phyloP scores from a whole-genome alignment of 2,797 vertebrate genomes.

The Syngnathus acus region DNA sequence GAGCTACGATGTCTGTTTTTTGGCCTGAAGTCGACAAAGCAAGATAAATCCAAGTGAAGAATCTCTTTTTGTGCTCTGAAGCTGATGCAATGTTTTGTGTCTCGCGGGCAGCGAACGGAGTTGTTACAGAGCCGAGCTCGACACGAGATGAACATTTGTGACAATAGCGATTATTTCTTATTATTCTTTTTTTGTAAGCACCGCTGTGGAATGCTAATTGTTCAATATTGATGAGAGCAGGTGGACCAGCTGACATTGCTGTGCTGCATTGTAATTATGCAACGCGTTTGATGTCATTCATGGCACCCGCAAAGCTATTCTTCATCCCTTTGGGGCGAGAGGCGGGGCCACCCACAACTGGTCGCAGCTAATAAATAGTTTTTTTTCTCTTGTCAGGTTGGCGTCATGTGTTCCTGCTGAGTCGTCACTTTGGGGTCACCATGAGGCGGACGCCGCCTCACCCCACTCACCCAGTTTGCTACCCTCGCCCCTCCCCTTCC shows the following conservation, averaged over 20 bases:
- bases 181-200: too few relatives aligned
- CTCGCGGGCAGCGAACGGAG: not conserved
- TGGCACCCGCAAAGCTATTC: too few relatives aligned
- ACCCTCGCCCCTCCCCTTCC: conserved; percentile 52
- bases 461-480: conserved; percentile 36
- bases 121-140: not conserved
- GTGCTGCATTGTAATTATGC: too few relatives aligned
- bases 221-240: too few relatives aligned
- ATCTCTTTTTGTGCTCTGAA: conserved; percentile 26
- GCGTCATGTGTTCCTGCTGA: conserved; percentile 72
- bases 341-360: not conserved
- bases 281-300: too few relatives aligned
- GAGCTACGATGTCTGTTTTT: not conserved
- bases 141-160: not conserved
- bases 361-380: not conserved
- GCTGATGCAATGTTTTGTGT: not conserved
- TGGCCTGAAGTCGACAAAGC: not conserved
- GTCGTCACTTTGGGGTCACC: conserved; percentile 48
- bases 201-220: too few relatives aligned
- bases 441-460: conserved; percentile 66
- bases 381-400: conserved; percentile 45
- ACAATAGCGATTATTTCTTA: not conserved
- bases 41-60: not conserved
- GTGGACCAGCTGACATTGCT: too few relatives aligned
- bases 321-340: not conserved